Evolutionary conservation across 2,888 invertebrate genomes (phyloP).

Genomic region (Sycophila texana): DNA sequence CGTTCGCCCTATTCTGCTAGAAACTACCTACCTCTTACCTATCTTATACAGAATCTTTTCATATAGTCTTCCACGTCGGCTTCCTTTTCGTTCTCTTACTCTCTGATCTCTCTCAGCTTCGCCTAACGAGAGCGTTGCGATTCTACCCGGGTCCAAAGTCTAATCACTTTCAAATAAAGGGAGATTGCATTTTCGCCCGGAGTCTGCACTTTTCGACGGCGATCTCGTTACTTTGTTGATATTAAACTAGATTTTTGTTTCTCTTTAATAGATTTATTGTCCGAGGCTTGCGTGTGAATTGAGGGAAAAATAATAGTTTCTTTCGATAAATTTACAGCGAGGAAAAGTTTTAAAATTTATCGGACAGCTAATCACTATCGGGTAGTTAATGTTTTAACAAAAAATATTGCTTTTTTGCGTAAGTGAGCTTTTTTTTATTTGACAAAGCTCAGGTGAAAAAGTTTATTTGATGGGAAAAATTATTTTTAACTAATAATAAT

Average conservation of each 20-base stretch:
- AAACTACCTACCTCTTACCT: constrained; percentile 57
- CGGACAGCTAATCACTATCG: too few relatives aligned
- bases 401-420: too few relatives aligned
- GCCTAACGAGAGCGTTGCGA: background rate
- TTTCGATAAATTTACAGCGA: too few relatives aligned
- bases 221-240: constrained; percentile 49
- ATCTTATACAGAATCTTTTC: constrained; percentile 60
- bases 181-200: constrained; percentile 48
- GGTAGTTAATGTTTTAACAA: too few relatives aligned
- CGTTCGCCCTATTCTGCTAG: constrained; percentile 47
- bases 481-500: too few relatives aligned
- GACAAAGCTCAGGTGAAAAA: too few relatives aligned
- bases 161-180: constrained; percentile 57
- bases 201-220: constrained; percentile 5
- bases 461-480: too few relatives aligned
- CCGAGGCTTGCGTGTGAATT: too few relatives aligned
- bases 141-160: constrained; percentile 27
- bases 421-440: too few relatives aligned
- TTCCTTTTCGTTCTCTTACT: background rate
- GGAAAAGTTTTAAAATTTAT: too few relatives aligned
- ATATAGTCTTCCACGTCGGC: constrained; percentile 45
- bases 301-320: too few relatives aligned
- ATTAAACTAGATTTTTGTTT: constrained; percentile 49
- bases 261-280: background rate
- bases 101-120: background rate